Evolutionary conservation across 2,888 invertebrate species (phyloP).

Genomic region (Liposcelis brunnea): DNA sequence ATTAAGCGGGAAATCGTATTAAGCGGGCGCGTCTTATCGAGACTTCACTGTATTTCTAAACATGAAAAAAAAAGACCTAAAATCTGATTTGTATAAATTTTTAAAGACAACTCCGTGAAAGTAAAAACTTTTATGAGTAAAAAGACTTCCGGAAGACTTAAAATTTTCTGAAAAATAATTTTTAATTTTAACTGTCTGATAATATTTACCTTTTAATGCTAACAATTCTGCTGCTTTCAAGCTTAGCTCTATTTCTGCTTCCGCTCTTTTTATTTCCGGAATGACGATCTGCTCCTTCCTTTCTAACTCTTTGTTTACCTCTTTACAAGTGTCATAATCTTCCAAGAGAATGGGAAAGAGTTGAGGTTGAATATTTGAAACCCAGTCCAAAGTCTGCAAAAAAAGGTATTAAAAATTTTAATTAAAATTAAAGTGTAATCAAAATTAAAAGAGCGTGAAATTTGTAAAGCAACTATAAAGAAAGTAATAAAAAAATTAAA

Average conservation of each 20-base stretch:
- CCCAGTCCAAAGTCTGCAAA: constrained; percentile 43
- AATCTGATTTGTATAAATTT: too few relatives aligned
- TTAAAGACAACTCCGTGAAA: too few relatives aligned
- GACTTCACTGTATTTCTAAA: too few relatives aligned
- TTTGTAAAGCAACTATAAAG: not conserved
- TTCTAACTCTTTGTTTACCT: constrained; percentile 37
- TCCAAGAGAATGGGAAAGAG: constrained; percentile 57
- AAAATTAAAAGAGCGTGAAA: not conserved
- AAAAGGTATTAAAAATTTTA: constrained; percentile 14
- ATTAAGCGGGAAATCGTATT: too few relatives aligned
- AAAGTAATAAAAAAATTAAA: constrained; percentile 3
- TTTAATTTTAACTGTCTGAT: too few relatives aligned
- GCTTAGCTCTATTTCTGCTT: constrained; percentile 46
- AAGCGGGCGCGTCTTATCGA: too few relatives aligned
- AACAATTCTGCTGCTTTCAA: constrained; percentile 48
- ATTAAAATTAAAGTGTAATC: constrained; percentile 10
- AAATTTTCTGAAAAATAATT: too few relatives aligned
- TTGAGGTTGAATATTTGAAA: constrained; percentile 49
- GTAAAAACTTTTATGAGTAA: too few relatives aligned
- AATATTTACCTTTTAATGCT: constrained; percentile 42
- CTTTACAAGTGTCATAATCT: constrained; percentile 37
- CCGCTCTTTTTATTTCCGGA: constrained; percentile 42
- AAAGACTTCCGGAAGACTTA: too few relatives aligned
- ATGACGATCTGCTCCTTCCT: constrained; percentile 36
- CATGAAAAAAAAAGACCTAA: too few relatives aligned